phyloP scores from a whole-genome alignment of 2,888 invertebrate species.

The Balanococcus diminutus region DNA sequence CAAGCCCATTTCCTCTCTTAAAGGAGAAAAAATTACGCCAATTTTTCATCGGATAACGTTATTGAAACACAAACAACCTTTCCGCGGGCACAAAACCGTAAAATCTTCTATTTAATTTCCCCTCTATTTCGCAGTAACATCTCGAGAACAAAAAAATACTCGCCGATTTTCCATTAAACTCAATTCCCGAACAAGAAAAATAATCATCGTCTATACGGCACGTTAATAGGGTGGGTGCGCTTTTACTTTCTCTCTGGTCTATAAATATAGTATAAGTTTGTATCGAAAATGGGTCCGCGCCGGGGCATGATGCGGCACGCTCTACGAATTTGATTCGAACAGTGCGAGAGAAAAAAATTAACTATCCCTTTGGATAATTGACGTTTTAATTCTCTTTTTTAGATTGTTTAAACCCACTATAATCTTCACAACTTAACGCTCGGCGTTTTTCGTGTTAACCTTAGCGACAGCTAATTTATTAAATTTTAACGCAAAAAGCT shows the following conservation, averaged over 20 bases:
- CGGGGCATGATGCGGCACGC: background rate
- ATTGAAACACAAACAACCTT: slow-evolving; percentile 22
- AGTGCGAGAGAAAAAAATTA: background rate
- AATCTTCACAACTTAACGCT: slow-evolving; percentile 12
- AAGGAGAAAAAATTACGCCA: background rate
- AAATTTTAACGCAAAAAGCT: slow-evolving; percentile 14
- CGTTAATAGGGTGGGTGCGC: slow-evolving; percentile 12
- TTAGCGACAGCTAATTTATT: slow-evolving; percentile 36
- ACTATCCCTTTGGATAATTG: slow-evolving; percentile 15
- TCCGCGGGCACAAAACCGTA: slow-evolving; percentile 22
- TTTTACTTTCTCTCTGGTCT: background rate
- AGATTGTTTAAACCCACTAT: slow-evolving; percentile 19
- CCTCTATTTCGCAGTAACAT: slow-evolving; percentile 8
- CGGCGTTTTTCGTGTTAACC: slow-evolving; percentile 13
- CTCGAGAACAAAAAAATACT: slow-evolving; percentile 16
- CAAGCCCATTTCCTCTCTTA: background rate
- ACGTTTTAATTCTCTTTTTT: slow-evolving; percentile 35
- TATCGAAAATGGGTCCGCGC: background rate
- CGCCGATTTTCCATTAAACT: slow-evolving; percentile 33
- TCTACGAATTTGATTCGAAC: background rate
- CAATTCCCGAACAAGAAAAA: slow-evolving; percentile 33
- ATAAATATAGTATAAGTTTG: slow-evolving; percentile 11
- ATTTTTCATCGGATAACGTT: slow-evolving; percentile 35
- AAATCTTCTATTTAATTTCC: slow-evolving; percentile 23
- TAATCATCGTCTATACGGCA: slow-evolving; percentile 24